Base-by-base conservation (phyloP, 2,797 vertebrate genomes). In the Chelon labrosus region DNA sequence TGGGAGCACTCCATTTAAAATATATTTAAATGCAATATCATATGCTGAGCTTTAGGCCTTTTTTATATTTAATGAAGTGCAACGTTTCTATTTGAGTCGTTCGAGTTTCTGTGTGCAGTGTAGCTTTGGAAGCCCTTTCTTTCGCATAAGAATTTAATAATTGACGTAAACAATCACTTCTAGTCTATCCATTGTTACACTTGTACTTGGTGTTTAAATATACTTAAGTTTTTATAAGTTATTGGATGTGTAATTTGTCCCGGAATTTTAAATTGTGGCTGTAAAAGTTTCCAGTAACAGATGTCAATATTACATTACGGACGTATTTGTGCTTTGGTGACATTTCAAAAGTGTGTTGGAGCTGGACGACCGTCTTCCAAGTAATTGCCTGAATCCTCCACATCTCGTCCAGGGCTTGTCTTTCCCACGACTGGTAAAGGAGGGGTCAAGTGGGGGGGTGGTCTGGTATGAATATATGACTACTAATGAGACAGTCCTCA, bases 381-480 rank as follows among this genome's bases (percentile, higher is more conserved):
- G 72, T 90, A 88, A 90, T 89, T 88, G 79, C 76, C 70, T 57
- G 70, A 84, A 90, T 87, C 79, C 67, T 90, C 54, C 61, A 65
- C 81, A 72, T 83, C 85, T 89, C 73, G 70, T 73, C 87, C 87
- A 80, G 83, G 81, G 82, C 89, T 86, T 88, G 86, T 91, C 79
- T 93, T 96, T 96, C 94, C 94, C 95, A 95, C 93, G 94, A 89
- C 86, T 92, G 90, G 89, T 84, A 89, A 91, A 88, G 90, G 89
- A 93, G 90, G 94, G 95, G 94, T 96, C 93, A 94, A 95, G 94
- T 92, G 83, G 87, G 89, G 85, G 90, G 89, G 87, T 86, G 88
- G 88, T 79, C 84, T 87, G 79, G 90, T 91, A 94, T 95, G 94
- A 95, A 96, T 96, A 95, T 92, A 94, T 93, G 91, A 93, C 93